Evolutionary conservation across 2,797 vertebrate species (phyloP), one percentile per base, ranked within the genome.

Genomic region (Anabas testudineus): DNA sequence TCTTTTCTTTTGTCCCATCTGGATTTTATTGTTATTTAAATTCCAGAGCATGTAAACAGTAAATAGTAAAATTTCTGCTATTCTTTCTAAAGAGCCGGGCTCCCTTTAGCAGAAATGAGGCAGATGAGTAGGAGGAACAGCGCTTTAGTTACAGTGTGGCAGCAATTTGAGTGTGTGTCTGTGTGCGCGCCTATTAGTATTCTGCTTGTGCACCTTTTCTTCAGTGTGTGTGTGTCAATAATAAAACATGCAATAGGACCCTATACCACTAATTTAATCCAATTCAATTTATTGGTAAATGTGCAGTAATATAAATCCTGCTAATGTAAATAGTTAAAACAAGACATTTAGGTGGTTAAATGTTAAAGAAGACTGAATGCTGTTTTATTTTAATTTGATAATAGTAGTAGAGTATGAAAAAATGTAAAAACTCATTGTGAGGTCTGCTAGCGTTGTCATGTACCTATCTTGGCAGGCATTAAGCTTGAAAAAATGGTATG

Each of bases 211-310:
- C 81, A 52, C 52, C 2, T 69, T 63, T 86, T 72, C 69, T 67
- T 63, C 65, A 58, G 67, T 28, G 26, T 32, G 30, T 32, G 30
- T 58, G 67, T 69, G 74, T 81, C 88, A 87, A 88, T 88, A 87
- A 90, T 89, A 90, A 89, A 89, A 85, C 81, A 86, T 88, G 60
- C 53, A 80, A 68, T 49, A 79, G 57, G 34, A 87, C 75, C 68
- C 55, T 67, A 70, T 70, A 63, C 63, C 58, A 64, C 76, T 77
- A 65, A 76, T 80, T 70, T 49, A 76, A 72, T 62, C 48, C 72
- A 48, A 72, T 74, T 64, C 71, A 42, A 76, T 65, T 66, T n/a
- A 69, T n/a, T n/a, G n/a, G n/a, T 22, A 47, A 45, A 36, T 32
- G 53, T 19, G 15, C 46, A 22, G 74, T 76, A 36, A 16, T 57